Base-by-base conservation (phyloP, 2,888 invertebrate genomes). In the Carcina quercana region DNA sequence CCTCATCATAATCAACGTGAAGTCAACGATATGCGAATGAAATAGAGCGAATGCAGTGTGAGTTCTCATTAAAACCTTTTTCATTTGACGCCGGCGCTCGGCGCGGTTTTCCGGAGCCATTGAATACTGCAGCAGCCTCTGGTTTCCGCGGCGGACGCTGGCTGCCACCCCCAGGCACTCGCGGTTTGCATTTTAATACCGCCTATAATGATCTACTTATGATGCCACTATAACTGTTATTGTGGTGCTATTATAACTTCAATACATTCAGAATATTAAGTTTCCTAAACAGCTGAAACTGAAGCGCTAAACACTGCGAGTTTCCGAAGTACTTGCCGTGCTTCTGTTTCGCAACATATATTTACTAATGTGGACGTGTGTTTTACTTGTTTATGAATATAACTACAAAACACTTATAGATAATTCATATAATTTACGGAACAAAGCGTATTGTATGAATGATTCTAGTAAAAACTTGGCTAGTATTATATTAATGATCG, bases 121-220 rank as follows among this genome's bases (percentile, higher is more conserved):
- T 66, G 67, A 74, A 69, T 63, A 54, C 56, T 57, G 53, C 58
- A 54, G 21, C 61, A 55, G 59, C 52, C 50, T 52, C 45, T 42
- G 53, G 60, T 61, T 71, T 69, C 75, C 69, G 62, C 45, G 46
- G 56, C 54, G 59, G 59, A 53, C 54, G 57, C 54, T 36, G 41
- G 57, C 54, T 36, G 41, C 51, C 47, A 49, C 56, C 65, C 60
- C 52, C 45, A 47, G 63, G 63, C 53, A 45, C 41, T 35, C 44
- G 45, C 64, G 57, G 58, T 72, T 73, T 63, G 62, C 65, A 64
- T 70, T 74, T 72, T 67, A 68, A 62, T 66, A 62, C 69, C 55
- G 58, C 48, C 42, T 45, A 65, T 74, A 73, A 75, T 72, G 73
- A 76, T n/a, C n/a, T n/a, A n/a, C n/a, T n/a, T n/a, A n/a, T n/a